Conservation (phyloP, 1,140 invertebrate species). For the Leptopilina boulardi region DNA sequence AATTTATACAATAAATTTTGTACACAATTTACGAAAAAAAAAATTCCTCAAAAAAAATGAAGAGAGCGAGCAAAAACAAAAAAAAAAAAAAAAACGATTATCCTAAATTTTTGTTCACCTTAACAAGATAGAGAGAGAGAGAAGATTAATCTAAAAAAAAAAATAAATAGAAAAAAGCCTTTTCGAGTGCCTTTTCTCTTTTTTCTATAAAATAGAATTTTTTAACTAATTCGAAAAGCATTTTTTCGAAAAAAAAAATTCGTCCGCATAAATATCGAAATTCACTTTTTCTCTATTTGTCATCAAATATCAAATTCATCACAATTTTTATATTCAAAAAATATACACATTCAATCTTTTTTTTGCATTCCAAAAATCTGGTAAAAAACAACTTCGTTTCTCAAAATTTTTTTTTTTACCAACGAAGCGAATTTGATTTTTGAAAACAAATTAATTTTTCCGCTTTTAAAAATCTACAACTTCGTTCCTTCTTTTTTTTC, state of each 20-base stretch:
- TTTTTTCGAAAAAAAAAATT: too few species aligned
- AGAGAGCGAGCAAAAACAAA: neutral
- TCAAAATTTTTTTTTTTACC: neutral
- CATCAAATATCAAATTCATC: conserved; percentile 7
- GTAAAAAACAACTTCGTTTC: neutral
- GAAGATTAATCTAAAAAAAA: neutral
- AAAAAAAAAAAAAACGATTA: conserved; percentile 17
- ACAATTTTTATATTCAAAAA: neutral
- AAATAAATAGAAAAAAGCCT: conserved; percentile 21
- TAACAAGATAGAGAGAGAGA: too few species aligned
- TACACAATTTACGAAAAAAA: neutral
- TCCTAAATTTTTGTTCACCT: neutral
- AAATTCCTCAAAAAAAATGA: too few species aligned
- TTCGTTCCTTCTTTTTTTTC: neutral
- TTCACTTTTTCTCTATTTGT: neutral
- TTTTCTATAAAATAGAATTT: too few species aligned
- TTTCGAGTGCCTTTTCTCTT: neutral
- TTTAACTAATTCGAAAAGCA: too few species aligned
- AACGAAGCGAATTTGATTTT: neutral
- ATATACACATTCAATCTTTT: too few species aligned
- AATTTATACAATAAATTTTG: conserved; percentile 20
- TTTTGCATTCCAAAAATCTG: neutral
- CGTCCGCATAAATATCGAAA: too few species aligned
- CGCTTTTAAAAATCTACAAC: neutral
- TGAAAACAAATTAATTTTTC: too few species aligned